Conservation (phyloP, 2,797 vertebrate species). For the Anableps anableps region DNA sequence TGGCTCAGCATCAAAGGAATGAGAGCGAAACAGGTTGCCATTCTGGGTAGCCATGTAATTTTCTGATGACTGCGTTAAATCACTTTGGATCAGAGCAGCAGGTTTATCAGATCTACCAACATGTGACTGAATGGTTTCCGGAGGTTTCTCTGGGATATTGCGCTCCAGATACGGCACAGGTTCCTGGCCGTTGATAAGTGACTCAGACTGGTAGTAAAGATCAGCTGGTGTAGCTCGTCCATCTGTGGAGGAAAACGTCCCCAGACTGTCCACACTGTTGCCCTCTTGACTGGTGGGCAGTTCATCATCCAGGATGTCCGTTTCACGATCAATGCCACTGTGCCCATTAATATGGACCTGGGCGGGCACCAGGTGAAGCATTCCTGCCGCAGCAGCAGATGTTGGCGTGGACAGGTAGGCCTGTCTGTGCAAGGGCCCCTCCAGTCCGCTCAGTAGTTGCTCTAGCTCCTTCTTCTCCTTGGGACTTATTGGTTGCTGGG, state of each 20-base stretch:
- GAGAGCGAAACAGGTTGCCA: constrained; percentile 85
- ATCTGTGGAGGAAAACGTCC: constrained; percentile 92
- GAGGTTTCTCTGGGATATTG: constrained; percentile 62
- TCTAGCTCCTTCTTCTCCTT: constrained; percentile 93
- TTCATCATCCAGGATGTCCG: constrained; percentile 97
- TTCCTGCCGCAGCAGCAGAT: constrained; percentile 61
- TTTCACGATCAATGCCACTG: constrained; percentile 87
- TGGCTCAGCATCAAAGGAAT: constrained; percentile 85
- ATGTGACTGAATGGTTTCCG: constrained; percentile 52
- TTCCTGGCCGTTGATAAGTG: constrained; percentile 76
- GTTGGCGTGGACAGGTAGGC: constrained; percentile 71
- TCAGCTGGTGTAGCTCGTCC: constrained; percentile 84
- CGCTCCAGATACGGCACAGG: constrained; percentile 78
- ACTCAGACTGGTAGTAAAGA: constrained; percentile 80
- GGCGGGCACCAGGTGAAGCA: constrained; percentile 91
- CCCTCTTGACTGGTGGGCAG: constrained; percentile 91
- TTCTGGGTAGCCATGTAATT: constrained; percentile 82
- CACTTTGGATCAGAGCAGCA: constrained; percentile 46
- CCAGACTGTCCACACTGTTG: constrained; percentile 93
- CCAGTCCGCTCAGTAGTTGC: constrained; percentile 92
- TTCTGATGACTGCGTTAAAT: constrained; percentile 44
- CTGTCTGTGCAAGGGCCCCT: constrained; percentile 85
- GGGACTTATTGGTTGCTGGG: constrained; percentile 80
- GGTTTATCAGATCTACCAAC: constrained; percentile 41
- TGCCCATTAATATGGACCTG: constrained; percentile 95